Conservation (phyloP, 1,140 invertebrate species). For the Tribolium castaneum region DNA sequence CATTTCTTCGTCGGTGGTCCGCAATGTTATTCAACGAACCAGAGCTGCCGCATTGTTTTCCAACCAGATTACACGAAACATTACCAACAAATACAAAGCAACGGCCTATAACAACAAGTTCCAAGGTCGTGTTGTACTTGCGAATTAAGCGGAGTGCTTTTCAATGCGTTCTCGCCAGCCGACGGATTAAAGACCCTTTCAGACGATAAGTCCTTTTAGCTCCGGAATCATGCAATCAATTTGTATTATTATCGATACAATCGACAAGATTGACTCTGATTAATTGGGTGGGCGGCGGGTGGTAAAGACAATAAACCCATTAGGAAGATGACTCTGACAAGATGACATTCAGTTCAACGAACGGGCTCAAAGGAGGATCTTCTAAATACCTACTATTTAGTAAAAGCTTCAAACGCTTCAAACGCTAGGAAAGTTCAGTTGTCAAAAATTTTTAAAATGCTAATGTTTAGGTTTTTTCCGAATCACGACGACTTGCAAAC, state of each 20-base stretch:
- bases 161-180: constrained; percentile 8
- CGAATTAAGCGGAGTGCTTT: constrained; percentile 30
- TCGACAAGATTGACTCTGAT: constrained; percentile 17
- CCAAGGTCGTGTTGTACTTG: constrained; percentile 29
- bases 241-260: constrained; percentile 33
- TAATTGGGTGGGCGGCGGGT: constrained; percentile 21
- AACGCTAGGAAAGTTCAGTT: no score
- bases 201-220: constrained; percentile 30
- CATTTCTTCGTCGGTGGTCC: neutral
- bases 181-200: constrained; percentile 33
- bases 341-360: neutral
- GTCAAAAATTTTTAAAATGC: no score
- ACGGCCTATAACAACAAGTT: constrained; percentile 23
- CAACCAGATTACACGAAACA: constrained; percentile 37
- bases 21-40: constrained; percentile 14
- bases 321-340: constrained; percentile 11
- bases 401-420: neutral
- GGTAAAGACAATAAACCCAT: constrained; percentile 15
- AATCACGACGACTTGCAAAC: no score
- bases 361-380: neutral
- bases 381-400: neutral
- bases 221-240: constrained; percentile 35
- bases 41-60: constrained; percentile 29
- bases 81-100: constrained; percentile 27
- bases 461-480: no score